A percentile compares a stretch with the other conserved stretches of the same genome.
phyloP scores from a whole-genome alignment of 92 coral and sea anemone species.

The Siderastrea siderea region DNA sequence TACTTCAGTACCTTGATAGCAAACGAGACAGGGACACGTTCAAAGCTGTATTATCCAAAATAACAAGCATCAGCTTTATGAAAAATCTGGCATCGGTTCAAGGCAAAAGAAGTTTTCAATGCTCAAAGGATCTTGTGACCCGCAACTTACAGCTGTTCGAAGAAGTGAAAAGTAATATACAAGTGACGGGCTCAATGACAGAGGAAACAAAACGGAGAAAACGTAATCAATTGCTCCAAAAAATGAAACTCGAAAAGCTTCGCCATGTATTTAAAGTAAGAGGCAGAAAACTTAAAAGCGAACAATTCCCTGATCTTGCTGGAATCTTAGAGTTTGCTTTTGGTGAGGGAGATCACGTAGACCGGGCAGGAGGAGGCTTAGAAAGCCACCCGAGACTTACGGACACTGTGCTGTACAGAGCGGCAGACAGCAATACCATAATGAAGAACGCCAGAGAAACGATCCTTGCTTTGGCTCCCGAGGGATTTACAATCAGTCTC shows the following conservation, averaged over 20 bases:
- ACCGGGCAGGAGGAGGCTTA: conserved; percentile 61
- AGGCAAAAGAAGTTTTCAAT: conserved; percentile 9
- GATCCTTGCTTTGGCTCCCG: conserved; percentile 33
- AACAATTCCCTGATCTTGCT: conserved; percentile 73
- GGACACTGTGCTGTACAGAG: conserved; percentile 50
- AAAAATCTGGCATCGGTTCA: background rate
- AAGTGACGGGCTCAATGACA: background rate
- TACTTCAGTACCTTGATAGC: no score
- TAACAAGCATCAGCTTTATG: conserved; percentile 17
- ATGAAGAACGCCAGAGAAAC: no score
- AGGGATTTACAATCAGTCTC: conserved; percentile 46
- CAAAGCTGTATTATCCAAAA: conserved; percentile 18
- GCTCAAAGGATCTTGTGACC: no score
- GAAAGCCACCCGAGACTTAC: conserved; percentile 75
- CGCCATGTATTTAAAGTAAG: conserved; percentile 63
- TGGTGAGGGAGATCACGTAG: conserved; percentile 50
- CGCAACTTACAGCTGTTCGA: conserved; percentile 12
- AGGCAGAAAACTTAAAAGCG: conserved; percentile 56
- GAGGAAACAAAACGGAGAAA: no score
- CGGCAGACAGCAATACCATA: conserved; percentile 50
- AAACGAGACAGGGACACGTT: no score
- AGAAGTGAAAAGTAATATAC: conserved; percentile 57
- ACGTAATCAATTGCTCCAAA: no score
- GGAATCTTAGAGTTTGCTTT: conserved; percentile 11
- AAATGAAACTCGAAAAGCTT: no score